Conservation (phyloP, 2,113 vertebrate species). For the Pachycephala philippinensis region DNA sequence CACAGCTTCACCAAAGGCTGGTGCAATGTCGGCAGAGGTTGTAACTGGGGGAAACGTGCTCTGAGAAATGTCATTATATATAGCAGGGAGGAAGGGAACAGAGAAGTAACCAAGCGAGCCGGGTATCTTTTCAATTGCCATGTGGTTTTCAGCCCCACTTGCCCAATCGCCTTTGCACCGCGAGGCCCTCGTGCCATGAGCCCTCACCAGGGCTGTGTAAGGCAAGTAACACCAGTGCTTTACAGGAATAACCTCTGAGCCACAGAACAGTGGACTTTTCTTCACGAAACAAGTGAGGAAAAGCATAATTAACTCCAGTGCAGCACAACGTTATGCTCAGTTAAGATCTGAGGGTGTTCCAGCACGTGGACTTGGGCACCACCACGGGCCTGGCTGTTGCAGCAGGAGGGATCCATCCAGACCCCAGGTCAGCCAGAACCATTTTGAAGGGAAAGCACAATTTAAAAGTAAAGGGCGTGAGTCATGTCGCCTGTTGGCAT, state of each 20-base stretch:
- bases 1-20: background rate
- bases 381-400: fast-evolving
- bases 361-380: background rate
- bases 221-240: background rate
- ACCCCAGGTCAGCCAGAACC: background rate
- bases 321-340: background rate
- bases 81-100: background rate
- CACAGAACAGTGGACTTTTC: background rate
- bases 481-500: background rate
- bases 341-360: background rate
- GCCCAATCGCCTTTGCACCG: background rate
- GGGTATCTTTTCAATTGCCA: fast-evolving
- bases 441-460: background rate
- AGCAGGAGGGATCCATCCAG: background rate
- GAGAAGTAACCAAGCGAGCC: background rate
- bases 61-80: background rate
- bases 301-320: background rate
- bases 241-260: background rate
- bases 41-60: background rate
- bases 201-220: background rate
- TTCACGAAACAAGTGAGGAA: background rate
- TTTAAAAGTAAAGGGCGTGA: background rate
- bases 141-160: background rate
- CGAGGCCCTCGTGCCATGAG: fast-evolving
- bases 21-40: fast-evolving